Conservation (phyloP, 2,113 vertebrate genomes). For the Stictonetta naevosa region DNA sequence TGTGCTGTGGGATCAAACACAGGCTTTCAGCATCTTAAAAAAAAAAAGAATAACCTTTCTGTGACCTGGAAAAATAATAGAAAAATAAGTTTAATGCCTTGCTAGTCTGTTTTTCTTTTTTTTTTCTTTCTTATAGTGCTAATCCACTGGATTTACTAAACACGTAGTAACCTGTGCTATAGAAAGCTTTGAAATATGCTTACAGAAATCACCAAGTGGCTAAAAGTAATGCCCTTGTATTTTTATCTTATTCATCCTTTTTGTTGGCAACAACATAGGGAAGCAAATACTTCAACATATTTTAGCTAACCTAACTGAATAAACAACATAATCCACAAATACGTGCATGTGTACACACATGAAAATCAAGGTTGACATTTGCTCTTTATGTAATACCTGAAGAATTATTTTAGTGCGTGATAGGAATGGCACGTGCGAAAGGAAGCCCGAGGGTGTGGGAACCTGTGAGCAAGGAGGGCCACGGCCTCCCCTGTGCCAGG, state of each 20-base stretch:
- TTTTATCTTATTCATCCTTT: conserved; percentile 38
- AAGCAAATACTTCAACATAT: conserved; percentile 6
- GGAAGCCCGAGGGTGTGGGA: conserved; percentile 37
- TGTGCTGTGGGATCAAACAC: neutral
- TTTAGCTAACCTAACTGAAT: conserved; percentile 20
- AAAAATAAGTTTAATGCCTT: neutral
- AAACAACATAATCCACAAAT: conserved; percentile 31
- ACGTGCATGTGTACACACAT: neutral
- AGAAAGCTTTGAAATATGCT: conserved; percentile 19
- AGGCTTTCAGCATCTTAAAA: neutral
- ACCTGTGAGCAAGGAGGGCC: conserved; percentile 37
- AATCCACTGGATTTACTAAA: conserved; percentile 52
- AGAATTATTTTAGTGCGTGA: conserved; percentile 37
- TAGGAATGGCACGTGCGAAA: conserved; percentile 46
- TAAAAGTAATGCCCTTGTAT: neutral
- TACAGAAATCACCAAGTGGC: conserved; percentile 1
- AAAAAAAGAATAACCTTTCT: neutral
- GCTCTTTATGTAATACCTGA: conserved; percentile 53
- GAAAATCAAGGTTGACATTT: neutral
- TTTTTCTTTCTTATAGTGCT: neutral
- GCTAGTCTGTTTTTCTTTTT: neutral
- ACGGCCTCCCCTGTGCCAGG: conserved; percentile 8
- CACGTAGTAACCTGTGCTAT: conserved; percentile 10
- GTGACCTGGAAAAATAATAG: conserved; percentile 31
- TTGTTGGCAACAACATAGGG: neutral